Base-by-base conservation (phyloP, 2,888 invertebrate species). In the Xanthorhoe spadicearia region DNA sequence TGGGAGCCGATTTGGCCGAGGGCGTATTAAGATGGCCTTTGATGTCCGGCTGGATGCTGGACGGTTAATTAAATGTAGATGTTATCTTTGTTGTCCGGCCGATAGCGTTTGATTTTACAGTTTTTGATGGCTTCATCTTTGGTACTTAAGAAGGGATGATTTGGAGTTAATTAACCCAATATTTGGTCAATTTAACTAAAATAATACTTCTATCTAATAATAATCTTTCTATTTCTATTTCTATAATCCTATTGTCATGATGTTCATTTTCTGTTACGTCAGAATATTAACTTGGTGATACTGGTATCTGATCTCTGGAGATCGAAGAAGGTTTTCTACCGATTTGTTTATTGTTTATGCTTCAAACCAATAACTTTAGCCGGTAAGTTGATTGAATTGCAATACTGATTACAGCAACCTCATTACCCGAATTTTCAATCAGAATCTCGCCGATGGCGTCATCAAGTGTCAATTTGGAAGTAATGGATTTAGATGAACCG, bases 1-100 rank as follows among this genome's bases (percentile, higher is more conserved):
- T 86, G 82, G 51, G 66, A 61, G 89, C 84, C 88, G 88, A 88
- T 89, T 87, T 87, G 78, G 87, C 89, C 89, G 83, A 83, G 87
- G 87, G 89, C 88, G 88, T 88, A 89, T 90, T 90, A 88, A 88
- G 89, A 88, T 87, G 86, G 85, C 86, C 90, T 92, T 92, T 92
- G 92, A 92, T 90, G 71, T 70, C 71, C 72, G 64, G 57, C 51
- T 59, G 49, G 63, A 51, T 50, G 62, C 60, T 64, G 86, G 82
- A 83, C 85, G 82, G 83, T 83, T 86, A 87, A 88, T 88, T 85
- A 87, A 86, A 85, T 83, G 83, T 82, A 81, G 83, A 84, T 83
- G 77, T 75, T 83, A 83, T 83, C 84, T 74, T 66, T 60, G 64
- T 74, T 77, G 77, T 81, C 80, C 83, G 81, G 81, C 81, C 78